Base-by-base conservation (phyloP, 2,797 vertebrate genomes). In the Anas georgica region DNA sequence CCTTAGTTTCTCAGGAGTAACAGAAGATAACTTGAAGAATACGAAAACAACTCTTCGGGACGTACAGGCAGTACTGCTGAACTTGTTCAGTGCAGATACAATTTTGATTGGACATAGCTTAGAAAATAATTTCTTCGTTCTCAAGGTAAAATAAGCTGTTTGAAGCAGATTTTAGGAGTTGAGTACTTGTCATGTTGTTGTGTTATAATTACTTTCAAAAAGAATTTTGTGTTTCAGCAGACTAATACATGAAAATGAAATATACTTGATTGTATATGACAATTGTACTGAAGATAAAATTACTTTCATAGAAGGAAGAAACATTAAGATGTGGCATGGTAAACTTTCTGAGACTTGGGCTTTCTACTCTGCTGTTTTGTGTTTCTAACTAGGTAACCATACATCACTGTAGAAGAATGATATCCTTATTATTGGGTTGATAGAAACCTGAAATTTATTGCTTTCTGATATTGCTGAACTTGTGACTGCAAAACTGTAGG, bases 91-190 rank as follows among this genome's bases (percentile, higher is more conserved):
- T 45, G 96, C 97, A 1, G 97, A 98, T 94, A 98, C 98, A 20
- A 95, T 99, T 96, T 96, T 99, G 83, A 97, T 98, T 80, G 98
- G 98, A 90, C 98, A 99, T 33, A 63, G 95, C 89, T 97, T 99
- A 95, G 98, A 98, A 93, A 97, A 95, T n/a, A 95, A 97, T 92
- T 97, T 99, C 18, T 97, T 97, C 97, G 97, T 97, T 64, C 97
- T 99, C 45, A 99, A 99, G 98, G 98, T 99, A 98, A 98, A 91
- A 67, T 37, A 25, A 43, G 17, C 6, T 31, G 14, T 46, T 50
- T 54, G 12, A 85, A 67, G 35, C 12, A 50, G 20, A 5, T 77
- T 88, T 45, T 73, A 41, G 48, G 66, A 48, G 10, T 7, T 54
- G 16, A 8, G 29, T 84, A 6, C 31, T 43, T 45, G 41, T 21